Evolutionary conservation across 2,888 invertebrate species (phyloP), one percentile per base, ranked within the genome.

Genomic region (Mamestra brassicae): DNA sequence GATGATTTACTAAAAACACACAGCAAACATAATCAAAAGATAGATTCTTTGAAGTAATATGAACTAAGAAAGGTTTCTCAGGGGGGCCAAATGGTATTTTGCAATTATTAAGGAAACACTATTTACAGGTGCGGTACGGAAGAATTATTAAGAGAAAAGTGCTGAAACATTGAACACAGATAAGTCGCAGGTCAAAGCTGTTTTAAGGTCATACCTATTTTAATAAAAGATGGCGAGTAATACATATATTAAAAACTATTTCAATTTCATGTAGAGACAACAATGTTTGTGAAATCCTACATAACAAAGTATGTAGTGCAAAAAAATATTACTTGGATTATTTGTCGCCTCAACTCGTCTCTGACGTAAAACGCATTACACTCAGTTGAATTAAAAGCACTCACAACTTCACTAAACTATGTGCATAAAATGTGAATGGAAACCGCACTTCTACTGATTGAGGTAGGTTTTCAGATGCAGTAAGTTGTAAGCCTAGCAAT

Each of bases 401-500:
- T 11, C 34, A 77, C 62, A 58, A 58, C 58, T 77, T 68, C 1
- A 26, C 38, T 54, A 10, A 45, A 69, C 54, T 15, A 64, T 71
- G 17, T 55, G 11, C 55, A 58, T 57, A 58, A 62, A 78, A 61
- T 50, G 15, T 45, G n/a, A 71, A 74, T 26, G n/a, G 4, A 50
- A 65, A 61, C 54, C 47, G 15, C 11, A 34, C 3, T 61, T 47
- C 7, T 13, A 34, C 34, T 52, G 50, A 60, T 42, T 10, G 34
- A 1, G 10, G 52, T 52, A 52, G 11, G 64, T 74, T 80, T 68
- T 60, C 13, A 34, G 36, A 60, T 7, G 57, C 26, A n/a, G 11
- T 75, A 54, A 67, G 42, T 67, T 74, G 15, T 65, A 71, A 42
- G 50, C 45, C 50, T 68, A 62, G 58, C 45, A 58, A 78, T 78